Evolutionary conservation across 2,113 vertebrate species (phyloP), one percentile per base, ranked within the genome.

Genomic region (Pycnonotus jocosus): DNA sequence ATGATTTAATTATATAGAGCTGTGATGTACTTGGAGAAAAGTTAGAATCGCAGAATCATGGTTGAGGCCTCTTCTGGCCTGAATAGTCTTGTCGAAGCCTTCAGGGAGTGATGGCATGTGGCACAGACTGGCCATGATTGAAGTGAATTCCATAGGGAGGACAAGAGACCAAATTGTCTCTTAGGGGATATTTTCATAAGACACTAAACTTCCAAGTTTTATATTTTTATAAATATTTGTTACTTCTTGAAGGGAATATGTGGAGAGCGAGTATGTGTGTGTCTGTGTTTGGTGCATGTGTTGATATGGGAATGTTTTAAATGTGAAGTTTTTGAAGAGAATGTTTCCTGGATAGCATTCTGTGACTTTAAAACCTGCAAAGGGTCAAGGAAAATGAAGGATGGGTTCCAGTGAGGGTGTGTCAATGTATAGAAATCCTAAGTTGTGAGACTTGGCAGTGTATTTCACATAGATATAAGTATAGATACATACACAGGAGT

Each of bases 81-180:
- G 4, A 73, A 8, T 2, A 48, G 58, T 72, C 40, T 44, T 50
- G 1, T 0, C 18, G 44, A 79, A 85, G 47, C 50, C 33, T 74
- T 62, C 30, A 21, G 3, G 54, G 65, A 42, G 12, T 28, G 48
- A 14, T 57, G 37, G 27, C 33, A 44, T 0, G 0, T n/a, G 33
- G 21, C 76, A 56, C 33, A 85, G 60, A 62, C 60, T 53, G 72
- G 27, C 17, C 22, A 4, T 51, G 33, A 53, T 0, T 23, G 38
- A 70, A 73, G 18, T 20, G 38, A 62, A 31, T 78, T 83, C 48
- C 38, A 51, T 8, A 37, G 60, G 6, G 51, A 30, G 40, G 28
- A 77, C 30, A 28, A 68, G 64, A 64, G 60, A 87, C 30, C 17
- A 68, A 40, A 35, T 37, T 86, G 24, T 62, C 24, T 85, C 62